These are phyloP conservation scores for Atta texana DNA, from an alignment of 1,140 invertebrate genomes.

Conservation along the genomic window DNA sequence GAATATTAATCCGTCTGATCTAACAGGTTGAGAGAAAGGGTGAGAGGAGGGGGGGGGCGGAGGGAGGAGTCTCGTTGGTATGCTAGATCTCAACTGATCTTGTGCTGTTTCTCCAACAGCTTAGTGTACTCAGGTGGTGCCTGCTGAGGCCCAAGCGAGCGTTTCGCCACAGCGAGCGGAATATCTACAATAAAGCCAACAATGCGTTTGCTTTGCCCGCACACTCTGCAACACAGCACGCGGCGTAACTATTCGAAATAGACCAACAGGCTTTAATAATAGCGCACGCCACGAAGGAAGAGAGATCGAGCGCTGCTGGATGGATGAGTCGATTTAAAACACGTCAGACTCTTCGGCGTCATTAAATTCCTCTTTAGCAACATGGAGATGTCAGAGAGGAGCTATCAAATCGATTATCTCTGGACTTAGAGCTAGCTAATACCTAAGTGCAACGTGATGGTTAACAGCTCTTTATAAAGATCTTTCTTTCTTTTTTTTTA, in stretches of 20 bases:
- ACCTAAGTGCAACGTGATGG: constrained; percentile 37
- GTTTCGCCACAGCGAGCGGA: constrained; percentile 40
- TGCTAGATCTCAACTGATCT: constrained; percentile 56
- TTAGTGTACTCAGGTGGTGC: constrained; percentile 38
- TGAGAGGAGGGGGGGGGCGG: background rate
- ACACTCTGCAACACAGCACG: constrained; percentile 32
- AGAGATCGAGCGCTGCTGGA: constrained; percentile 22
- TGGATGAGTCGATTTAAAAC: constrained; percentile 55
- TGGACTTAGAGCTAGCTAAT: constrained; percentile 16
- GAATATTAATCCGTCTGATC: constrained; percentile 40
- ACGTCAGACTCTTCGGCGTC: constrained; percentile 42
- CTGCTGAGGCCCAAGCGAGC: constrained; percentile 7
- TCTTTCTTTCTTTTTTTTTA: background rate
- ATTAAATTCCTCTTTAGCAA: constrained; percentile 51
- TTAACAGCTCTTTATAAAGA: constrained; percentile 26
- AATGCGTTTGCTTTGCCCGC: constrained; percentile 43
- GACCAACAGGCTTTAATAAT: constrained; percentile 61
- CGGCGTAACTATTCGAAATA: constrained; percentile 52
- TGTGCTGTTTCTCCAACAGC: constrained; percentile 40
- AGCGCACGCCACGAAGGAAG: constrained; percentile 27
- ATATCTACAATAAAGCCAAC: constrained; percentile 63
- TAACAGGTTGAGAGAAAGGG: constrained; percentile 47
- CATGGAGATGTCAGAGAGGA: constrained; percentile 33
- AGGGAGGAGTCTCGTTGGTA: constrained; percentile 36
- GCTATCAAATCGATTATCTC: constrained; percentile 62